Base-by-base conservation (phyloP, 2,888 invertebrate species). In the Hedya salicella region DNA sequence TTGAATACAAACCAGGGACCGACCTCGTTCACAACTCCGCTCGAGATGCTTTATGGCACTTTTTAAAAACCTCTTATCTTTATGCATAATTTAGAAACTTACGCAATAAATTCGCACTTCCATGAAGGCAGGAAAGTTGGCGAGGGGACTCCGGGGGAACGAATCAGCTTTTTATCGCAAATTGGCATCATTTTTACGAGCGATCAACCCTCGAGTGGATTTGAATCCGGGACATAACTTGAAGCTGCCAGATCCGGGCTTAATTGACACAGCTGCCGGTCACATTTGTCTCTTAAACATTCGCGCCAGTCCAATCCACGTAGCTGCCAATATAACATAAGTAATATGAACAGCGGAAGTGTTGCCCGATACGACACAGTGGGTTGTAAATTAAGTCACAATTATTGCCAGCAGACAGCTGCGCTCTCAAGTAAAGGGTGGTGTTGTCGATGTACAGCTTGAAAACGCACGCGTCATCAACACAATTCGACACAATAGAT, bases 181-280 rank as follows among this genome's bases (percentile, higher is more conserved):
- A 80, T 80, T 80, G 78, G 77, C 78, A 80, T 79, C 81, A 79
- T 77, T 77, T 80, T 80, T 80, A 80, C 77, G 80, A 80, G 75
- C 75, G 71, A 69, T 73, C 70, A 70, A 71, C 71, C 72, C 66
- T 32, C 64, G 68, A 70, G 73, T 73, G 67, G 74, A 69, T 76
- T 76, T 73, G 74, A 75, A 74, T 77, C 72, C 70, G 68, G 69
- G 56, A 60, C 67, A 69, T 73, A 67, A 72, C 71, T 72, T 30
- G 71, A 70, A 36, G 36, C 36, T 36, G 36, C 36, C 36, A 36
- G 36, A 36, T 8, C 36, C 36, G 36, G 36, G 36, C 71, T 72
- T 76, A 75, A 77, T 76, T 77, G 69, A 69, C 72, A 66, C 46
- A 40, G 44, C 56, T 57, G 64, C 64, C 62, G 17, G 53, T 53